Evolutionary conservation across 2,797 vertebrate genomes (phyloP).

Genomic region (Odontamblyopus rebecca): DNA sequence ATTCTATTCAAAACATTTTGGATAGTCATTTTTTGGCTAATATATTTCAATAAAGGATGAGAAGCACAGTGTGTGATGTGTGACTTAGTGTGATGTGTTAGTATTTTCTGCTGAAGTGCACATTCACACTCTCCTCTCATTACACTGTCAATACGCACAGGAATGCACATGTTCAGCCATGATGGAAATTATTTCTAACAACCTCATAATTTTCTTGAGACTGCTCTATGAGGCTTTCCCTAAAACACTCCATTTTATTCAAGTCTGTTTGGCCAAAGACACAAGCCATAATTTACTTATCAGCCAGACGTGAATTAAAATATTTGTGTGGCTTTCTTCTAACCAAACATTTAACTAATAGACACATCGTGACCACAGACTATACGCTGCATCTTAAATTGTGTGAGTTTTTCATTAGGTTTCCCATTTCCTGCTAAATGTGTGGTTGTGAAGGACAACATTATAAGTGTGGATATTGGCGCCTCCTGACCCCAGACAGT

Average conservation of each 20-base stretch:
- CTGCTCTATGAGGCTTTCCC: conserved; percentile 15
- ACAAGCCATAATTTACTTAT: conserved; percentile 21
- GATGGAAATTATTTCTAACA: conserved; percentile 39
- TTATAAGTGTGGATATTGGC: neutral
- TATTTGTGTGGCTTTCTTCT: neutral
- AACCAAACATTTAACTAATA: conserved; percentile 11
- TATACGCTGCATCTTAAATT: neutral
- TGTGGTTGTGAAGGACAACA: conserved; percentile 2
- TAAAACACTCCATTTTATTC: conserved; percentile 12
- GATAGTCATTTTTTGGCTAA: no score
- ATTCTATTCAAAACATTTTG: no score
- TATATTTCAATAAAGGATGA: neutral
- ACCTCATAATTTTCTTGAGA: conserved; percentile 50
- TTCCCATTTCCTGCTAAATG: conserved; percentile 5
- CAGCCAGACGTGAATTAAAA: conserved; percentile 19
- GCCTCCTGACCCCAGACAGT: neutral
- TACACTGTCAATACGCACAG: conserved; percentile 52
- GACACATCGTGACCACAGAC: neutral
- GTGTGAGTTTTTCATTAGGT: neutral
- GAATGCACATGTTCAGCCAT: conserved; percentile 52
- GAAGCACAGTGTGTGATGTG: conserved; percentile 22
- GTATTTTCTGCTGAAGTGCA: conserved; percentile 69
- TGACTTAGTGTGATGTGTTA: conserved; percentile 38
- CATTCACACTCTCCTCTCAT: conserved; percentile 60
- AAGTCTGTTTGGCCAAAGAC: conserved; percentile 25